These are phyloP conservation scores for Macropodus opercularis DNA, from an alignment of 2,797 vertebrate genomes.

Conservation along the genomic window DNA sequence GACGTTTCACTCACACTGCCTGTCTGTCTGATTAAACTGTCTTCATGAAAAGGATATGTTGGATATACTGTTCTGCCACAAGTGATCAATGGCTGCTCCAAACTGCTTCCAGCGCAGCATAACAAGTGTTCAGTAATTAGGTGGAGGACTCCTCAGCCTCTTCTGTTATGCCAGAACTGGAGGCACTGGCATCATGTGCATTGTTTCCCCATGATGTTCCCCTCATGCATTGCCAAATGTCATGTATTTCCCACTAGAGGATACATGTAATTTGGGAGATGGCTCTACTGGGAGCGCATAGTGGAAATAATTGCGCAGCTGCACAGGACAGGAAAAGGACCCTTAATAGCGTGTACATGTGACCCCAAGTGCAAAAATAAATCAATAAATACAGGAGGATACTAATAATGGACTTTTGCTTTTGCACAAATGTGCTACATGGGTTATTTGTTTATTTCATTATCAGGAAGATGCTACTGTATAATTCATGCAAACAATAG, in stretches of 20 bases:
- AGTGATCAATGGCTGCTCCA: constrained; percentile 50
- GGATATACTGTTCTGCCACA: constrained; percentile 20
- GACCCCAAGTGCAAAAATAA: constrained; percentile 47
- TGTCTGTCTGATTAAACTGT: constrained; percentile 9
- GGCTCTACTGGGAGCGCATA: constrained; percentile 58
- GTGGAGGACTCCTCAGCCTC: constrained; percentile 58
- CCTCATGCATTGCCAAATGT: constrained; percentile 53
- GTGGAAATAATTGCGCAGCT: constrained; percentile 76
- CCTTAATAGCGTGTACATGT: constrained; percentile 42
- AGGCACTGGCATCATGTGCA: constrained; percentile 47
- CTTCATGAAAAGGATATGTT: constrained; percentile 11
- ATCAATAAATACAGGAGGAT: constrained; percentile 37
- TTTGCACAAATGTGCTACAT: background rate
- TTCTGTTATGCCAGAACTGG: constrained; percentile 59
- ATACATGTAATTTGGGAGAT: constrained; percentile 73
- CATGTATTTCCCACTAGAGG: constrained; percentile 68
- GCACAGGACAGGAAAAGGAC: constrained; percentile 59
- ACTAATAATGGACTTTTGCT: constrained; percentile 26
- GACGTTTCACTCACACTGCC: constrained; percentile 2
- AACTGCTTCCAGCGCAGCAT: constrained; percentile 36
- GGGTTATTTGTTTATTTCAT: background rate
- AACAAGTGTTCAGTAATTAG: constrained; percentile 62
- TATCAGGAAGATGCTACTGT: background rate
- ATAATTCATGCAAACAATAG: background rate
- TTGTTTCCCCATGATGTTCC: constrained; percentile 59